Evolutionary conservation across 2,113 vertebrate species (phyloP).

Genomic region (Toxostoma redivivum): DNA sequence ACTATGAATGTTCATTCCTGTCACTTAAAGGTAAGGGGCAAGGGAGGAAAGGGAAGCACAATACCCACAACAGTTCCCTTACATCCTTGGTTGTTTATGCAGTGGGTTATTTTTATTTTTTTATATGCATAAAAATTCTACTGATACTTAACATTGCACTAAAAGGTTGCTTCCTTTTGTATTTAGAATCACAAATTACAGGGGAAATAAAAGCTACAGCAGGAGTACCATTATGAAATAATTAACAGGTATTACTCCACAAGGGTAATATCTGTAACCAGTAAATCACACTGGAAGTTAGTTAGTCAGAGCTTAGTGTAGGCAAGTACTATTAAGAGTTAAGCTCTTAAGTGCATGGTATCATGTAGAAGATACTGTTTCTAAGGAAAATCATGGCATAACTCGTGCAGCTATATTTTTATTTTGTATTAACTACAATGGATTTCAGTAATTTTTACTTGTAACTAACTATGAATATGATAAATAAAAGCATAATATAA

Average conservation of each 20-base stretch:
- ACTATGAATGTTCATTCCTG: conserved; percentile 22
- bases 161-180: conserved; percentile 53
- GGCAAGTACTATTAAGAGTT: neutral
- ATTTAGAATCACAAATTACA: conserved; percentile 53
- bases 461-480: conserved; percentile 66
- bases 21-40: neutral
- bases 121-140: conserved; percentile 8
- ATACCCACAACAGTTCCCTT: conserved; percentile 11
- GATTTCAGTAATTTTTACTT: conserved; percentile 58
- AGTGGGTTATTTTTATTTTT: conserved; percentile 26
- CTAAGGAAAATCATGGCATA: conserved; percentile 18
- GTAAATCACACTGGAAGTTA: conserved; percentile 26
- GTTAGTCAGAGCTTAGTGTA: neutral
- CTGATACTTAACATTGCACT: conserved; percentile 64
- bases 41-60: conserved; percentile 5
- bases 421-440: conserved; percentile 63
- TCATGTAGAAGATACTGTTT: conserved; percentile 11
- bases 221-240: neutral
- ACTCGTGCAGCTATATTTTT: conserved; percentile 47
- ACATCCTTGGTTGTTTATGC: conserved; percentile 55
- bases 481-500: conserved; percentile 67
- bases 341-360: conserved; percentile 24
- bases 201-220: conserved; percentile 11
- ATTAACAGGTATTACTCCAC: neutral
- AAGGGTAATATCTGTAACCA: neutral